Evolutionary conservation across 92 coral and sea anemone species (phyloP), one percentile per base, ranked within the genome.

Genomic region (Epizoanthus illoricatus): DNA sequence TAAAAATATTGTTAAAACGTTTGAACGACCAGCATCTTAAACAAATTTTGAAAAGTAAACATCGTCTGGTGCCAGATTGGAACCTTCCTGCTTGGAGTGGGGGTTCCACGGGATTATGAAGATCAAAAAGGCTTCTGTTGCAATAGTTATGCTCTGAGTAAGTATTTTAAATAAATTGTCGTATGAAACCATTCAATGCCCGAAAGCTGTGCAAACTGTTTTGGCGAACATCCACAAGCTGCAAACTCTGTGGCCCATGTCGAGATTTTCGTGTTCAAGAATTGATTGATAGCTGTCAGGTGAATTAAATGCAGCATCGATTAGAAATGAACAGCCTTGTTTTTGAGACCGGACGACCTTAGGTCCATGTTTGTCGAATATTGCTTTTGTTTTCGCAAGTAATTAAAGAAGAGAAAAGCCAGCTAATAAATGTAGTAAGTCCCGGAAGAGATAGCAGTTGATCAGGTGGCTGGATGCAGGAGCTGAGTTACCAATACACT

Each of bases 211-310:
- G 52, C 17, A 36, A 59, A 60, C 4, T 17, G 40, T 45, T 61
- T 64, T 12, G 60, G 18, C 28, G 23, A 78, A 41, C 7, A 54
- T 28, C 36, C 42, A 36, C 7, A 28, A 36, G 17, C 33, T 8
- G 43, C 59, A 24, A 36, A 61, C 41, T 21, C 58, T 78, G 52
- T 62, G 70, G 71, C 13, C 71, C 71, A 78, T 63, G 67, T 78
- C 82, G 28, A 78, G 72, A 71, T 84, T 89, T 89, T 89, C 92
- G 75, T 89, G 92, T 89, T 89, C 57, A 81, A 19, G 41, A 57
- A 80, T 85, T 89, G 92, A 89, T 69, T 85, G 92, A 86, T 81
- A 89, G 40, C 49, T 89, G 92, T 89, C 92, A 85, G 61, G 43
- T 15, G 41, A 39, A 17, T 60, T 42, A 61, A 41, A 62, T 36